Base-by-base conservation (phyloP, 2,888 invertebrate genomes). In the Eurytoma adleriae region DNA sequence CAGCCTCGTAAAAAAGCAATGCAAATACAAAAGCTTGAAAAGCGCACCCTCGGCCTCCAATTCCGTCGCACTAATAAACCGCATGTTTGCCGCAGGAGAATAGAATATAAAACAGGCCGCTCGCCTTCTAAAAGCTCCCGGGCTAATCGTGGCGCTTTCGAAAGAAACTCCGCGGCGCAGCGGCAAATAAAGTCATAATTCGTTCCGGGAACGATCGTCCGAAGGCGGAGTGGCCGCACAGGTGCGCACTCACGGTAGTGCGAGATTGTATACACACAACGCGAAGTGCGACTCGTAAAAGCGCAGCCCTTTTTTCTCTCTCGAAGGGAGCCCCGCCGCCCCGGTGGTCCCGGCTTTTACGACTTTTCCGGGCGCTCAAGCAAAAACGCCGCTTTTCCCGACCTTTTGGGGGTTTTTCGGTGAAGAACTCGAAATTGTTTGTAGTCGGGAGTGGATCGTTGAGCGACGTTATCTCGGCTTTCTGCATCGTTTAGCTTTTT, bases 281-380 rank as follows among this genome's bases (percentile, higher is more conserved):
- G 83, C 84, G 85, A 84, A 85, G 83, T 82, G 83, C 83, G 79
- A 80, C 83, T 80, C 80, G 84, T 64, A 52, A 14, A 16, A 16
- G 52, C 52, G 67, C 20, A 54, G 62, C 56, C 59, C 48, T 68
- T 70, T 69, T 74, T 57, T 71, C n/a, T n/a, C n/a, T n/a, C n/a
- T 64, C 66, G 16, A 7, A 30, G 30, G 30, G 30, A 30, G 30
- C 30, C 30, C 30, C 30, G n/a, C 66, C 52, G n/a, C 56, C 48
- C 56, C 57, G 79, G 74, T 79, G 74, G 73, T 73, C 67, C 61
- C 16, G 13, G 24, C 61, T 61, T 5, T 62, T 10, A 10, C n/a
- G 27, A n/a, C 2, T 16, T 3, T 40, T 14, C 64, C 10, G n/a
- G 40, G 30, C 30, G 30, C 30, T 2, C 30, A 4, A 30, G 30